Evolutionary conservation across 2,888 invertebrate species (phyloP).

Genomic region (Trypoxylon attenuatum): DNA sequence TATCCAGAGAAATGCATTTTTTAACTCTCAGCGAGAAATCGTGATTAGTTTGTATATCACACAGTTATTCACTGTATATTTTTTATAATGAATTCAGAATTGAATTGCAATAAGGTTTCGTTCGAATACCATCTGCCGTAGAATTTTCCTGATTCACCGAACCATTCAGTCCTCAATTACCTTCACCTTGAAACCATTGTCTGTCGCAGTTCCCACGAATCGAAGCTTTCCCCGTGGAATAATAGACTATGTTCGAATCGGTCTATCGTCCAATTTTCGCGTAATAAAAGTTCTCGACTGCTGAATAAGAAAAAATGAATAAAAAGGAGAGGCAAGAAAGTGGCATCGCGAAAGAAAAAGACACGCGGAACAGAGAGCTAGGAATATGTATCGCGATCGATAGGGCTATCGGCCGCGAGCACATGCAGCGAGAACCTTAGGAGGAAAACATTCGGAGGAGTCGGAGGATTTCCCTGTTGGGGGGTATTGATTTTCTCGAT

Average conservation of each 20-base stretch:
- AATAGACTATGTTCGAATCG: too few species aligned
- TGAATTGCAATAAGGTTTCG: too few species aligned
- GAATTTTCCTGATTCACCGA: too few species aligned
- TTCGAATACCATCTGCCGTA: too few species aligned
- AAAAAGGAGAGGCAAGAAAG: neutral
- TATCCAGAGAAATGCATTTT: neutral
- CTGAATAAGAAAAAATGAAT: neutral
- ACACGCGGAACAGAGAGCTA: slow-evolving; percentile 13
- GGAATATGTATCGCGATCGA: slow-evolving; percentile 34
- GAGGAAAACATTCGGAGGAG: slow-evolving; percentile 47
- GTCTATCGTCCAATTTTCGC: neutral
- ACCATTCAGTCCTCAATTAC: too few species aligned
- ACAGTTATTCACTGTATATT: too few species aligned
- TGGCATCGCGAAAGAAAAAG: slow-evolving; percentile 9
- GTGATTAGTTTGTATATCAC: too few species aligned
- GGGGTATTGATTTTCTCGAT: slow-evolving; percentile 64
- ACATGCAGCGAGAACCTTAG: slow-evolving; percentile 31
- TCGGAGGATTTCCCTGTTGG: slow-evolving; percentile 51
- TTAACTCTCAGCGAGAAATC: too few species aligned
- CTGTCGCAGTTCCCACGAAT: too few species aligned
- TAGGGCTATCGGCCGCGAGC: slow-evolving; percentile 28
- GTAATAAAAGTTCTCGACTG: slow-evolving; percentile 5
- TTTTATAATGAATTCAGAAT: too few species aligned
- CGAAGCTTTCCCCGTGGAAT: too few species aligned
- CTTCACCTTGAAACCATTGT: too few species aligned